Base-by-base conservation (phyloP, 1,140 invertebrate genomes). In the Drosophila ohnishii region DNA sequence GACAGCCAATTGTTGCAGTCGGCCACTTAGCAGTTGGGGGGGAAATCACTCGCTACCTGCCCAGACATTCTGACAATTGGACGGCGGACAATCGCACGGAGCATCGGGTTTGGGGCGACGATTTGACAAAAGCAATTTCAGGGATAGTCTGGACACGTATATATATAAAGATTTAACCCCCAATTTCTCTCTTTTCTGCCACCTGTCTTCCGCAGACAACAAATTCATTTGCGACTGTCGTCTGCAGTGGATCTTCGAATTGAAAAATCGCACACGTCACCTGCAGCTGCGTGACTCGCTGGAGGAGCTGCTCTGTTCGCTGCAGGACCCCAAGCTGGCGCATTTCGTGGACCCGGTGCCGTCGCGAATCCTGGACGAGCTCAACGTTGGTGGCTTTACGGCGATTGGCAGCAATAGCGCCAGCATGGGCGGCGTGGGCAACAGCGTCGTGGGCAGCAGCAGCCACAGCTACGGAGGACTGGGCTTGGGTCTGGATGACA, bases 191-290 rank as follows among this genome's bases (percentile, higher is more conserved):
- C 25, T n/a, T 62, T 48, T 48, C 56, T 60, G 58, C 42, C 65
- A 45, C 67, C 28, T 60, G 22, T 48, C 51, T 42, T 75, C 93
- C 93, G 62, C 94, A 96, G 96, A 95, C 83, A 96, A 96, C 92
- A 94, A 94, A 90, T 95, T 96, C 92, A 93, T 94, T 66, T 96
- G 96, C 92, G 95, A 96, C 93, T 96, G 95, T 90, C 94, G 95
- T 67, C 92, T 96, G 63, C 93, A 94, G 57, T 96, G 95, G 96
- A 94, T 96, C 91, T 95, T 95, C 91, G 92, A 92, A 39, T 91
- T 96, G 61, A 93, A 94, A 70, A 96, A 96, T 90, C 95, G 95
- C 67, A 96, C 95, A 64, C 94, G 94, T 89, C 95, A 95, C 84
- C 91, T 92, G 63, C 94, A 94, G 79, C 93, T 96, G 61, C 94